Conservation (phyloP, 2,797 vertebrate species). For the Petrocephalus schoutedeni region DNA sequence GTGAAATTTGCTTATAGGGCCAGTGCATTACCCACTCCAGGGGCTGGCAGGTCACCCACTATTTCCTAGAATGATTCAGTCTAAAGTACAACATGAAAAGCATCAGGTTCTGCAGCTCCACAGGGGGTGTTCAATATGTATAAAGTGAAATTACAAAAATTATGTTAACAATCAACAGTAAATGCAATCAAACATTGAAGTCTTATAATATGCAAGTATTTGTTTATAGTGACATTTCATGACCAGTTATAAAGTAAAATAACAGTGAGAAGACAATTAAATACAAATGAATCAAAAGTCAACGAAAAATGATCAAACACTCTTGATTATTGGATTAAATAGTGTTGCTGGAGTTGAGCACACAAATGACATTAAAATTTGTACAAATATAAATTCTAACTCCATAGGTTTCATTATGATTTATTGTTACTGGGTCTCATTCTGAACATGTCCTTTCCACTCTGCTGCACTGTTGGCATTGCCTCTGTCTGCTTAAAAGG, state of each 20-base stretch:
- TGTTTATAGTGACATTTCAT: not conserved
- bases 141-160: not conserved
- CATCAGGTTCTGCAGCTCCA: not conserved
- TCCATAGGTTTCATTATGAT: not conserved
- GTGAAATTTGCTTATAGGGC: not conserved
- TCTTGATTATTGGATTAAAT: not conserved
- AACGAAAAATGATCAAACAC: not conserved
- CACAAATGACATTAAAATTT: not conserved
- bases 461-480: not conserved
- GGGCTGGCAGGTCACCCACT: not conserved
- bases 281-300: not conserved
- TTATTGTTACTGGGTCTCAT: not conserved
- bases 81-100: not conserved
- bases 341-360: not conserved
- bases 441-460: not conserved
- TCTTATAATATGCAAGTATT: not conserved
- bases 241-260: not conserved
- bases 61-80: not conserved
- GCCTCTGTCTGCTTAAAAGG: not conserved
- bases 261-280: not conserved
- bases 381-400: not conserved
- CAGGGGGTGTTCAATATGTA: not conserved
- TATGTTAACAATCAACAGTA: not conserved
- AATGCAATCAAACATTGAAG: not conserved
- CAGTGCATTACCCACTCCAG: not conserved